Percentiles rank a stretch among this genome's conserved stretches.
phyloP scores from a whole-genome alignment of 1,140 invertebrate genomes.

The Macrotrachela quadricornifera region DNA sequence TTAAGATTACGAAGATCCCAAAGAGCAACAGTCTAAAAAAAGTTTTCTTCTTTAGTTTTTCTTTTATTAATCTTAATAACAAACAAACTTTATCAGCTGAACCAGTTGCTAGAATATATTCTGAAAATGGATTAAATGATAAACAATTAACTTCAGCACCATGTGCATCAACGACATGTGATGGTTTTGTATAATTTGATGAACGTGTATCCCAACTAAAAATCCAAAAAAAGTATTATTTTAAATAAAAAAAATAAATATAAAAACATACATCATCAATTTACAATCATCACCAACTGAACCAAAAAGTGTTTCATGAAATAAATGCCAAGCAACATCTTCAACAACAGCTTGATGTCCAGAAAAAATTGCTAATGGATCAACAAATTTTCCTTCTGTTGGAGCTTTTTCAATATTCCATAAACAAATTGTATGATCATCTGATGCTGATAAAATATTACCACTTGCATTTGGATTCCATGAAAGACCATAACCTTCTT shows the following conservation, averaged over 20 bases:
- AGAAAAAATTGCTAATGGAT: constrained; percentile 69
- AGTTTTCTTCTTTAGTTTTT: too few relatives aligned
- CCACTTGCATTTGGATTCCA: constrained; percentile 99
- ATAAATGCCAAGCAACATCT: constrained; percentile 94
- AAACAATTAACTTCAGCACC: constrained; percentile 97
- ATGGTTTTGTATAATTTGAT: constrained; percentile 84
- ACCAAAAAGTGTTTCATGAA: constrained; percentile 92
- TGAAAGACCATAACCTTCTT: constrained; percentile 83
- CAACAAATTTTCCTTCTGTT: constrained; percentile 63
- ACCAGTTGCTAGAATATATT: constrained; percentile 93
- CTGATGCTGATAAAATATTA: constrained; percentile 80
- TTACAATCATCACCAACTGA: constrained; percentile 99
- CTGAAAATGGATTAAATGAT: constrained; percentile 97
- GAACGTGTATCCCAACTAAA: constrained; percentile 75
- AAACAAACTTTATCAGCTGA: constrained; percentile 58
- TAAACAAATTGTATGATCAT: constrained; percentile 96
- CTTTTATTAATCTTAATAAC: too few relatives aligned
- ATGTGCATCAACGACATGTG: constrained; percentile 93
- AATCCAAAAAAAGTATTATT: not conserved
- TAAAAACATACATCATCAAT: constrained; percentile 54
- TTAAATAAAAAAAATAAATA: too few relatives aligned
- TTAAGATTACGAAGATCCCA: constrained; percentile 96
- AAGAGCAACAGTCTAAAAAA: constrained; percentile 46
- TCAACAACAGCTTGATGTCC: constrained; percentile 97
- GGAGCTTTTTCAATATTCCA: constrained; percentile 96